Evolutionary conservation across 2,113 vertebrate genomes (phyloP), one percentile per base, ranked within the genome.

Genomic region (Anoplopoma fimbria): DNA sequence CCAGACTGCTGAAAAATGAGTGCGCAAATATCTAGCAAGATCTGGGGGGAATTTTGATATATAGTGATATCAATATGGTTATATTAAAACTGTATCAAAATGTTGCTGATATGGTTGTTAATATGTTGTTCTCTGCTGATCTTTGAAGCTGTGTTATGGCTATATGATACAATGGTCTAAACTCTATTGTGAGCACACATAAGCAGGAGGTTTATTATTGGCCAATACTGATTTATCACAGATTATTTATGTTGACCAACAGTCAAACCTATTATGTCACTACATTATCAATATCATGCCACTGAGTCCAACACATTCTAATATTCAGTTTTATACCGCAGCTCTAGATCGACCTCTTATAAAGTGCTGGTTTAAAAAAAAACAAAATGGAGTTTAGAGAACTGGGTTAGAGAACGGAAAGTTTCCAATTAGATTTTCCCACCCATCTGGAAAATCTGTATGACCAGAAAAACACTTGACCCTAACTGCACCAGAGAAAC

Each of bases 391-490:
- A 33, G 15, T 12, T 4, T 15, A 69, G 19, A 64, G 25, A 69
- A 36, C 15, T 61, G 49, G 33, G 25, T 14, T 40, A 69, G 21
- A 63, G 14, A 67, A 7, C 5, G 36, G 34, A 69, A 69, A 57
- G 29, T 38, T 29, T 7, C 17, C 42, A 55, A 17, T 68, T 65
- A 77, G 12, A 0, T 72, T 79, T 61, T 72, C 53, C 23, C 31
- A 36, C 29, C 27, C 29, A 75, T 57, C 53, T 67, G 60, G 53
- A 81, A 77, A 78, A 75, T 40, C 45, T 25, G 17, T 47, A 25
- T 61, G n/a, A 53, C 23, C 58, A 74, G 55, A 7, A 86, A 75
- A 76, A 63, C 19, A 64, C 21, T 82, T 75, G 34, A 87, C 40
- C 60, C 49, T 47, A 42, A 25, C 64, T 63, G 58, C 57, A 69